These are phyloP conservation scores for Dynastes tityus DNA, from an alignment of 2,888 invertebrate species.

Conservation along the genomic window DNA sequence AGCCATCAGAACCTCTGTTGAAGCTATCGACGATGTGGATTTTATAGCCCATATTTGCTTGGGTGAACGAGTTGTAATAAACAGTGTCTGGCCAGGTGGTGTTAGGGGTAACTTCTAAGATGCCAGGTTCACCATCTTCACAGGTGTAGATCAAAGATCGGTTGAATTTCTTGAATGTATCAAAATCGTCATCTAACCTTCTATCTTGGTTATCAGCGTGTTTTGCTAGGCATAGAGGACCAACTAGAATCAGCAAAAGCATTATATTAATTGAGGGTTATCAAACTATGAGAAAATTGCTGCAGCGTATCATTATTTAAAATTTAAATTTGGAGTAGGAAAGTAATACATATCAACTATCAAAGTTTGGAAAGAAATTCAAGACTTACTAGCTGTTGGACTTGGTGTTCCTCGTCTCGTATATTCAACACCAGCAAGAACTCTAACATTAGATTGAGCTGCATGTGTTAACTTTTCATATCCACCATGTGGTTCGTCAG, in stretches of 20 bases:
- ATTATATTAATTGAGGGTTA: slow-evolving; percentile 12
- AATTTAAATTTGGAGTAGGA: too few relatives aligned
- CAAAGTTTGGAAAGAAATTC: too few relatives aligned
- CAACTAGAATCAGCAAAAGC: slow-evolving; percentile 72
- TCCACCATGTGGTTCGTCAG: slow-evolving; percentile 88
- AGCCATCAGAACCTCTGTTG: slow-evolving; percentile 59
- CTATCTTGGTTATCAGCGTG: slow-evolving; percentile 80
- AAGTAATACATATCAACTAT: too few relatives aligned
- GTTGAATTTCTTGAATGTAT: slow-evolving; percentile 88
- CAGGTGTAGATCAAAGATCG: slow-evolving; percentile 82
- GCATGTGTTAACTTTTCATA: slow-evolving; percentile 82
- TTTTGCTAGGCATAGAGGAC: slow-evolving; percentile 84
- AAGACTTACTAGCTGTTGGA: slow-evolving; percentile 79
- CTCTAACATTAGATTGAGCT: slow-evolving; percentile 81
- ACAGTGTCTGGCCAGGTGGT: slow-evolving; percentile 92
- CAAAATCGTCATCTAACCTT: slow-evolving; percentile 84
- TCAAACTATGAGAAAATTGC: slow-evolving; percentile 11
- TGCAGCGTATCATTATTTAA: too few relatives aligned
- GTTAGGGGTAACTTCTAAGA: slow-evolving; percentile 88
- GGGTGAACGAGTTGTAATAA: slow-evolving; percentile 95
- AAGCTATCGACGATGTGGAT: slow-evolving; percentile 91
- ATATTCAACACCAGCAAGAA: slow-evolving; percentile 86
- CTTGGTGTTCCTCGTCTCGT: slow-evolving; percentile 87
- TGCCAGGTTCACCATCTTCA: slow-evolving; percentile 81
- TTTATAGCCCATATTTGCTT: slow-evolving; percentile 96